Percentiles rank a stretch among this genome's conserved stretches.
Conservation (phyloP, 2,113 vertebrate species). For the Chionomys nivalis region DNA sequence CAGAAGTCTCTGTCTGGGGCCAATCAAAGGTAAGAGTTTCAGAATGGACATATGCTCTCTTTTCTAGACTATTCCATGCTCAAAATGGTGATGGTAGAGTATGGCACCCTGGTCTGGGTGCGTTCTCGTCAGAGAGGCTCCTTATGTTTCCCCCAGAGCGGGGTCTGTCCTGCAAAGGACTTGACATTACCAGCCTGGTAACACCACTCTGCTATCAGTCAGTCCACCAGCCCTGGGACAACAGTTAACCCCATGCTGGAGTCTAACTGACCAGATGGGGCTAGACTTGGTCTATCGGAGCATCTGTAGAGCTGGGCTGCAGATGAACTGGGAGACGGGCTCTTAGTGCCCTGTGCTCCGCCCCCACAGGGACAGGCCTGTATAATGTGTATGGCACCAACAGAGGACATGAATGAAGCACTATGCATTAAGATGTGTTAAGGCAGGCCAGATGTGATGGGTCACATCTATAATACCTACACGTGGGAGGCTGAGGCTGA, state of each 20-base stretch:
- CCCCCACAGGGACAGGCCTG: neutral
- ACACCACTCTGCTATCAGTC: fast-evolving
- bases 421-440: neutral
- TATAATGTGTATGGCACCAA: no score
- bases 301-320: neutral
- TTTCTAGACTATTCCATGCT: neutral
- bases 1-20: neutral
- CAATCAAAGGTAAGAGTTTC: neutral
- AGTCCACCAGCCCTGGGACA: neutral
- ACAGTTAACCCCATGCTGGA: neutral
- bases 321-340: neutral
- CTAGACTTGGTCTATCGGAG: neutral
- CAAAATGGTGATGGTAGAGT: no score
- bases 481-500: neutral
- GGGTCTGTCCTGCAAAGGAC: neutral
- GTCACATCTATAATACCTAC: neutral
- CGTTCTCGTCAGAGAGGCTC: neutral
- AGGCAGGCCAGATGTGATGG: neutral
- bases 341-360: no score
- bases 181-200: neutral
- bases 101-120: fast-evolving
- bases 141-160: neutral
- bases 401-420: no score
- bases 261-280: neutral
- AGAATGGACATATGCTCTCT: neutral